Conservation (phyloP, 2,797 vertebrate genomes). For the Heteromormyrus szaboi region DNA sequence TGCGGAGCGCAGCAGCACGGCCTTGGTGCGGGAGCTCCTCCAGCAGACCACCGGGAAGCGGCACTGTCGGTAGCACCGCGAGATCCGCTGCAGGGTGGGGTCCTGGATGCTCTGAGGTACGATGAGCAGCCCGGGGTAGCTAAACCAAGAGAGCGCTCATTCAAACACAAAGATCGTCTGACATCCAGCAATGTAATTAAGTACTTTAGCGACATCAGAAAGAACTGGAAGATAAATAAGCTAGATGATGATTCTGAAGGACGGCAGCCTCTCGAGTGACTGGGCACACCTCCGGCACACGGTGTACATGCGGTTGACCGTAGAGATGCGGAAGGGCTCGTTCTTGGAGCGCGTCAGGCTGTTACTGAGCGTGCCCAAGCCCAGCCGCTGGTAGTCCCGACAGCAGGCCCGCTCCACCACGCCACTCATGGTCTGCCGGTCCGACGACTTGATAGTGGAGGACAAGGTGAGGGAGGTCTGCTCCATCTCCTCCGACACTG, state of each 20-base stretch:
- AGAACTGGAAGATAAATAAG: not conserved
- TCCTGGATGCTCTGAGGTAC: conserved; percentile 91
- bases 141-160: conserved; percentile 35
- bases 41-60: conserved; percentile 95
- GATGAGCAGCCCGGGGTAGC: conserved; percentile 91
- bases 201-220: not conserved
- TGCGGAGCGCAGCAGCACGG: conserved; percentile 83
- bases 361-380: conserved; percentile 91
- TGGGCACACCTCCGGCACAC: conserved; percentile 80
- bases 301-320: conserved; percentile 94
- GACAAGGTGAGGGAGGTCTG: conserved; percentile 77
- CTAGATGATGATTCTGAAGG: not conserved
- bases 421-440: conserved; percentile 87
- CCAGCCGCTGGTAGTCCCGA: conserved; percentile 91
- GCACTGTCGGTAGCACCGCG: conserved; percentile 89
- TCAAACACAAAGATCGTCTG: not conserved
- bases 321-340: conserved; percentile 92
- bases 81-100: conserved; percentile 81
- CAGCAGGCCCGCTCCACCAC: conserved; percentile 90
- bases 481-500: conserved; percentile 88
- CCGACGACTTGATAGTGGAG: conserved; percentile 79
- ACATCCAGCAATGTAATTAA: not conserved
- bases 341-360: conserved; percentile 91
- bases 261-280: not conserved
- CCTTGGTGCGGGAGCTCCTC: conserved; percentile 81